Percentiles rank a stretch among this genome's conserved stretches.
These are phyloP conservation scores for Athene noctua DNA, from an alignment of 2,113 vertebrate species.

Conservation along the genomic window DNA sequence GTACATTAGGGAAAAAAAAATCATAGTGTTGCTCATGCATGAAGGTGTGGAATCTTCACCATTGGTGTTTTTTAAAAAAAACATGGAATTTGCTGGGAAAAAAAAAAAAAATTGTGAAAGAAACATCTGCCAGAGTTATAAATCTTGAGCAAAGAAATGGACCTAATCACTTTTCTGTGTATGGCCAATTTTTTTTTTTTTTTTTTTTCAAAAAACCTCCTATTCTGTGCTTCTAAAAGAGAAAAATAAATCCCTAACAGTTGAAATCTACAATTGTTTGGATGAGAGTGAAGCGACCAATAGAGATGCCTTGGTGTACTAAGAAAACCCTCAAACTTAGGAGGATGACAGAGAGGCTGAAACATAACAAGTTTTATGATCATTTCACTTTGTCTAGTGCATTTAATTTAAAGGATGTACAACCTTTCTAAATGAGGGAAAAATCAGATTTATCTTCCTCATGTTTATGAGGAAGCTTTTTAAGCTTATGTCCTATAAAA, in stretches of 20 bases:
- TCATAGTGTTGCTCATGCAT: background rate
- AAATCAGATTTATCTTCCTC: background rate
- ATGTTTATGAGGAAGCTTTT: background rate
- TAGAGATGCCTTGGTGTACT: background rate
- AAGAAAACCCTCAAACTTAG: accelerated
- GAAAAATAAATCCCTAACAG: background rate
- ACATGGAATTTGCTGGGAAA: background rate
- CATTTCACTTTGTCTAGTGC: background rate
- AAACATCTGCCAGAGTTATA: background rate
- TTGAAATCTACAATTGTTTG: background rate
- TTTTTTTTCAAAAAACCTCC: too few species aligned
- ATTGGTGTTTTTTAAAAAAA: background rate
- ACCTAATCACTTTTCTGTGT: background rate
- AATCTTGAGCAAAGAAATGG: background rate
- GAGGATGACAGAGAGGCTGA: background rate
- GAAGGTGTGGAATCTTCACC: background rate
- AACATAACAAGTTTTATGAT: background rate
- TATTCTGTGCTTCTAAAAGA: background rate
- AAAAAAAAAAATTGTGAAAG: background rate
- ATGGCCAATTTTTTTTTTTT: background rate
- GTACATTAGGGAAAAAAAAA: background rate
- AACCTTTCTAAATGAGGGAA: background rate
- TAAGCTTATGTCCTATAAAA: background rate
- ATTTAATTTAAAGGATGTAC: background rate
- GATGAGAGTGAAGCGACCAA: background rate